Evolutionary conservation across 1,140 invertebrate genomes (phyloP).

Genomic region (Pseudomyrmex sp.): DNA sequence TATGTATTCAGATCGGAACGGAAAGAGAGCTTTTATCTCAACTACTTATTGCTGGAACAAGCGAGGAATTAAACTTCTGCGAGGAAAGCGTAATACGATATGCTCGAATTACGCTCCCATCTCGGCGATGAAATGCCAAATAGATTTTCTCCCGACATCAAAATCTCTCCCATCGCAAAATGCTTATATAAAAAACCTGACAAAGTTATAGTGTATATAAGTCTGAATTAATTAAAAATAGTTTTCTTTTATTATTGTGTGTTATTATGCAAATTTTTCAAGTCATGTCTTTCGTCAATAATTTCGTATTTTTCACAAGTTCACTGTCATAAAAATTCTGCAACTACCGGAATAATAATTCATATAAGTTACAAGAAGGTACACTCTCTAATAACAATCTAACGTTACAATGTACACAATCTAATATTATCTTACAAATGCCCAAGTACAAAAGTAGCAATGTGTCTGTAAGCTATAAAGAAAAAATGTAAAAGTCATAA

Average conservation of each 20-base stretch:
- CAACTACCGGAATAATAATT: no score
- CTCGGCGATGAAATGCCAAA: background rate
- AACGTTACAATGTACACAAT: no score
- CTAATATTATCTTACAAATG: background rate
- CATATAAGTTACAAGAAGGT: no score
- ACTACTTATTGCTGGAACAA: background rate
- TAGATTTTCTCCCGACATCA: no score
- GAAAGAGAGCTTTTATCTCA: background rate
- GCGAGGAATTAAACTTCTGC: background rate
- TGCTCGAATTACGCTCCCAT: background rate
- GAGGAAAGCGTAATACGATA: background rate
- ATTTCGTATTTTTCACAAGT: no score
- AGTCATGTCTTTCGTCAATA: no score
- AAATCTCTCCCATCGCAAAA: background rate
- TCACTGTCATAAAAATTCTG: no score
- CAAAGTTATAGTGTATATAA: no score
- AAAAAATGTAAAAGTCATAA: background rate
- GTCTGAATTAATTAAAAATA: no score
- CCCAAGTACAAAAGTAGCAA: constrained; percentile 1
- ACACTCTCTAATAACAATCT: no score
- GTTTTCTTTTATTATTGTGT: no score
- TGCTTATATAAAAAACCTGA: background rate
- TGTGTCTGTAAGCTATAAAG: background rate
- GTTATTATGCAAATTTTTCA: no score
- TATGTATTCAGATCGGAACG: background rate